Conservation (phyloP, 2,797 vertebrate species). For the Passerculus sandwichensis region DNA sequence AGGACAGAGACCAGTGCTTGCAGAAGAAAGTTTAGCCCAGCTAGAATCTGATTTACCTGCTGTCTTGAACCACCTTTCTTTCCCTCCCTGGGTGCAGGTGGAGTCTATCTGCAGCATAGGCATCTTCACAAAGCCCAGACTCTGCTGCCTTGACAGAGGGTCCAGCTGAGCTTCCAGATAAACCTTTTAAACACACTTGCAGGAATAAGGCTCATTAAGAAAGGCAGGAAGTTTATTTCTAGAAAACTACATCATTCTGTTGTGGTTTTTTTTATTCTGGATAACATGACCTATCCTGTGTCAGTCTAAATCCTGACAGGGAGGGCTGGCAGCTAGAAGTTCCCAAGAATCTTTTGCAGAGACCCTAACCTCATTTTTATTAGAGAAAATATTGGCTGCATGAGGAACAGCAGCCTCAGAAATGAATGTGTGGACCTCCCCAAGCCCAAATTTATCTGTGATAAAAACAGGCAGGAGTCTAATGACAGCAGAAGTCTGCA, state of each 20-base stretch:
- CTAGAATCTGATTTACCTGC: neutral
- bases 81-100: neutral
- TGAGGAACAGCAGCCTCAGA: neutral
- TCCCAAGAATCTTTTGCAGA: neutral
- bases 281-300: neutral
- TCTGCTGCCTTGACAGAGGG: neutral
- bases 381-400: neutral
- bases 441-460: neutral
- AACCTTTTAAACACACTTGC: neutral
- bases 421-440: neutral
- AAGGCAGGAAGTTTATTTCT: neutral
- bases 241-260: neutral
- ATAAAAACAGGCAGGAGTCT: neutral
- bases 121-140: neutral
- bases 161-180: neutral
- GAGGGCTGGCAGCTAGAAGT: neutral
- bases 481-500: neutral
- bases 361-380: neutral
- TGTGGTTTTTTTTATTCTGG: neutral
- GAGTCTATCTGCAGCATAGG: rapidly evolving
- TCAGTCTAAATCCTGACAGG: neutral
- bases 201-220: neutral
- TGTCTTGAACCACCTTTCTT: neutral
- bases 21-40: neutral
- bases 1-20: neutral